phyloP scores from a whole-genome alignment of 92 coral and sea anemone species.

The Epizoanthus stellaris region DNA sequence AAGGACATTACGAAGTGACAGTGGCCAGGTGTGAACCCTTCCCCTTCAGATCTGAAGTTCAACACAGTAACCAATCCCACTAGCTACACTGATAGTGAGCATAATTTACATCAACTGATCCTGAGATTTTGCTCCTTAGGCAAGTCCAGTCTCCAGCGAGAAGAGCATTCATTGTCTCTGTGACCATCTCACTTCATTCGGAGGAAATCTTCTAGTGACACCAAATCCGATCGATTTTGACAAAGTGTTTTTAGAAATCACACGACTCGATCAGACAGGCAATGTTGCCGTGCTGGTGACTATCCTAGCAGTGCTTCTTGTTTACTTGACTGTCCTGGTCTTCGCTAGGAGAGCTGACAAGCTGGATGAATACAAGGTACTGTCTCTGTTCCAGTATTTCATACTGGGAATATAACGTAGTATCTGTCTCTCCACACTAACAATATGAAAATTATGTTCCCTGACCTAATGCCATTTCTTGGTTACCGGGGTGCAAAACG shows the following conservation, averaged over 20 bases:
- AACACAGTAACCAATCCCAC: no score
- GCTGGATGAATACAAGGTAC: conserved; percentile 37
- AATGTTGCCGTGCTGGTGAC: conserved; percentile 57
- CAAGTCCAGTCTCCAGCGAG: conserved; percentile 27
- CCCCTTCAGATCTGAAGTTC: no score
- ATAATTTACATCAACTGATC: no score
- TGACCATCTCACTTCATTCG: conserved; percentile 56
- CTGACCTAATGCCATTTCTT: no score
- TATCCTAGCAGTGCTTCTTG: conserved; percentile 25
- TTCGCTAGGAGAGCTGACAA: conserved; percentile 43
- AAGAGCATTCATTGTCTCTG: conserved; percentile 41
- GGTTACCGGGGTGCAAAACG: no score
- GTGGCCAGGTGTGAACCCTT: no score
- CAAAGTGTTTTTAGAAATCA: conserved; percentile 48
- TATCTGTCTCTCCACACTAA: no score
- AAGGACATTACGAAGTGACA: no score
- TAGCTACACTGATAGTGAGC: no score
- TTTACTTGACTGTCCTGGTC: conserved; percentile 29
- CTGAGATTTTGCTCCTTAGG: not conserved
- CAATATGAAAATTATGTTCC: no score
- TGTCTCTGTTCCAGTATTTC: not conserved
- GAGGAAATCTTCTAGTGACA: conserved; percentile 48
- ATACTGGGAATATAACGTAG: no score
- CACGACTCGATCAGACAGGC: conserved; percentile 40
- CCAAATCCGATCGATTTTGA: conserved; percentile 66